Conservation (phyloP, 92 coral and sea anemone species). For the Nematostella vectensis region DNA sequence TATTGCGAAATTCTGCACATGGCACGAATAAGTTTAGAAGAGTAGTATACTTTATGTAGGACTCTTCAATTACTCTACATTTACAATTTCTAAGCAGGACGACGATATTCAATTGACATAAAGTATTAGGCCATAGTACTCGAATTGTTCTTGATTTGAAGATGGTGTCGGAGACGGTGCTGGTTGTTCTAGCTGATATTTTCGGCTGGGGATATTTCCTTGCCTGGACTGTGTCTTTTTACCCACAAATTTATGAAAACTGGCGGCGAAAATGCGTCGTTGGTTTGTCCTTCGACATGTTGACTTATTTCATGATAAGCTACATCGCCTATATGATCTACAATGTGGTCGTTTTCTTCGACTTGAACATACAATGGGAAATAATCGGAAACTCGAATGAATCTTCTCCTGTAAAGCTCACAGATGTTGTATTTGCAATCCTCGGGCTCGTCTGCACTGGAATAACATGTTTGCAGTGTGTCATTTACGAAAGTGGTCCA, state of each 20-base stretch:
- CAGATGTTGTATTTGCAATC: slow-evolving; percentile 60
- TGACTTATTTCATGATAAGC: slow-evolving; percentile 57
- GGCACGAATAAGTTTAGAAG: too few relatives aligned
- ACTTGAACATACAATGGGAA: slow-evolving; percentile 26
- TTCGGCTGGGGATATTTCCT: slow-evolving; percentile 89
- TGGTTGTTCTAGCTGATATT: slow-evolving; percentile 40
- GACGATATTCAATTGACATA: too few relatives aligned
- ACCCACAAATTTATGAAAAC: slow-evolving; percentile 79
- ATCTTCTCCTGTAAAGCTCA: slow-evolving; percentile 58
- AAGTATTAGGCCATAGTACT: too few relatives aligned
- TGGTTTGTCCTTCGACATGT: slow-evolving; percentile 83
- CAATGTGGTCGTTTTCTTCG: slow-evolving; percentile 57
- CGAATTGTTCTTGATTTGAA: not conserved
- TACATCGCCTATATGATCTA: slow-evolving; percentile 60
- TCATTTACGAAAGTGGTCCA: slow-evolving; percentile 57
- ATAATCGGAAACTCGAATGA: slow-evolving; percentile 32
- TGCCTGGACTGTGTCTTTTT: slow-evolving; percentile 67
- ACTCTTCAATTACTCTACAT: too few relatives aligned
- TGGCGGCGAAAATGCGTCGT: slow-evolving; percentile 75
- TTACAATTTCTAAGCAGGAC: too few relatives aligned
- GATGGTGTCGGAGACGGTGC: slow-evolving; percentile 31
- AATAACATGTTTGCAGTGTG: slow-evolving; percentile 43
- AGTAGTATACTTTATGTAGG: too few relatives aligned
- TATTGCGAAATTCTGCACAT: too few relatives aligned
- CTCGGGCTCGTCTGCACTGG: slow-evolving; percentile 52